Evolutionary conservation across 2,797 vertebrate species (phyloP).

Genomic region (Geotrypetes seraphini): DNA sequence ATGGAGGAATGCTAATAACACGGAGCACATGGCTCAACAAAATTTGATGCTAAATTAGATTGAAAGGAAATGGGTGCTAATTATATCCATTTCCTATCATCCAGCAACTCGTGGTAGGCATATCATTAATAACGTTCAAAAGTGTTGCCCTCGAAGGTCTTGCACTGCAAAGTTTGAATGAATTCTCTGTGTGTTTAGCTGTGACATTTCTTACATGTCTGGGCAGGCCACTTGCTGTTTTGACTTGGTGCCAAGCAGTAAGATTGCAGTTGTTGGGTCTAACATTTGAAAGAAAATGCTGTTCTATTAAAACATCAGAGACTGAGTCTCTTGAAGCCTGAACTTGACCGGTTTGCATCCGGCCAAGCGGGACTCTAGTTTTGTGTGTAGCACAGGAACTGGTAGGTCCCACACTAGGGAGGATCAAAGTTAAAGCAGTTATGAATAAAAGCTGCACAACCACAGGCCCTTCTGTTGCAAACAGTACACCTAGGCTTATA

Average conservation of each 20-base stretch:
- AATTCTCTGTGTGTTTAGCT: constrained; percentile 1
- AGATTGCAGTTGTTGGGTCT: constrained; percentile 14
- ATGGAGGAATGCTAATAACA: too few species aligned
- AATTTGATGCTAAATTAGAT: not conserved
- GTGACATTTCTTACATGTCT: not conserved
- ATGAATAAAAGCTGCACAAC: too few species aligned
- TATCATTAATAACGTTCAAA: constrained; percentile 3
- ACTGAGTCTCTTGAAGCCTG: too few species aligned
- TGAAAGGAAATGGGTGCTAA: not conserved
- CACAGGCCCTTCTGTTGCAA: too few species aligned
- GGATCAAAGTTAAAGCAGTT: too few species aligned
- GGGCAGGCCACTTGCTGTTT: not conserved
- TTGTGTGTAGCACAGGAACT: too few species aligned
- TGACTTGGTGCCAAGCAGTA: constrained; percentile 5
- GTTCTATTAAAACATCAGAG: not conserved
- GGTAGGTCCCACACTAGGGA: too few species aligned
- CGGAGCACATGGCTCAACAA: too few species aligned
- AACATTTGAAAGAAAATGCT: constrained; percentile 3
- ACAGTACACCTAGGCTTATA: too few species aligned
- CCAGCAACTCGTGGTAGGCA: not conserved
- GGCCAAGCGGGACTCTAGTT: too few species aligned
- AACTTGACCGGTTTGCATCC: too few species aligned
- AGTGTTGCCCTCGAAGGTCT: not conserved
- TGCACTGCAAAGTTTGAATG: constrained; percentile 1
- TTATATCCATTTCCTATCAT: not conserved